Base-by-base conservation (phyloP, 2,888 invertebrate species). In the Mycogona germanica region DNA sequence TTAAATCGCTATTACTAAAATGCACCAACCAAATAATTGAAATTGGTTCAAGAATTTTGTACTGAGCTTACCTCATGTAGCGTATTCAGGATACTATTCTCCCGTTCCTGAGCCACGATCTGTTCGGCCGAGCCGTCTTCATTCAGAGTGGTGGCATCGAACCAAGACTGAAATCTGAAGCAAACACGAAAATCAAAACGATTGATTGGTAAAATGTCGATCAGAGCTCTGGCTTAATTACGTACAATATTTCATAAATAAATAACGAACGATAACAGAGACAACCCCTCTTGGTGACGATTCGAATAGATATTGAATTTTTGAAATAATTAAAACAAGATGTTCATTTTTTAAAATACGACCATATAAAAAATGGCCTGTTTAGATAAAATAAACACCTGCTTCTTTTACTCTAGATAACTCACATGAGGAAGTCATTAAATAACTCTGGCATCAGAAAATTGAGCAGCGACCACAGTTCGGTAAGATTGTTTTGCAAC, bases 381-480 rank as follows among this genome's bases (percentile, higher is more conserved):
- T n/a, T n/a, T n/a, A n/a, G n/a, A n/a, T n/a, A n/a, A n/a, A n/a
- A n/a, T n/a, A n/a, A n/a, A n/a, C n/a, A n/a, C n/a, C n/a, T n/a
- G n/a, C n/a, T n/a, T n/a, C n/a, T n/a, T n/a, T n/a, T n/a, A n/a
- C n/a, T n/a, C n/a, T n/a, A n/a, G n/a, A n/a, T n/a, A n/a, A 44
- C 60, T 57, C 59, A 70, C 56, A 77, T 75, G 42, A 75, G 71
- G 19, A 78, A 65, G 59, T 79, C 74, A 60, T 76, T 72, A 66
- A 84, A 83, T 28, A 83, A 74, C 57, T 80, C 77, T 1, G 83
- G 83, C 53, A 82, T 65, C 0, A 84, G 65, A 60, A 82, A 84
- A 66, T 83, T 78, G 6, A 84, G 70, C 23, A 84, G 66, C 0
- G 82, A 75, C 82, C 83, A 84, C 17, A 84, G 66, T 67, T 84